Evolutionary conservation across 2,113 vertebrate species (phyloP).

Genomic region (Aleadryas rufinucha): DNA sequence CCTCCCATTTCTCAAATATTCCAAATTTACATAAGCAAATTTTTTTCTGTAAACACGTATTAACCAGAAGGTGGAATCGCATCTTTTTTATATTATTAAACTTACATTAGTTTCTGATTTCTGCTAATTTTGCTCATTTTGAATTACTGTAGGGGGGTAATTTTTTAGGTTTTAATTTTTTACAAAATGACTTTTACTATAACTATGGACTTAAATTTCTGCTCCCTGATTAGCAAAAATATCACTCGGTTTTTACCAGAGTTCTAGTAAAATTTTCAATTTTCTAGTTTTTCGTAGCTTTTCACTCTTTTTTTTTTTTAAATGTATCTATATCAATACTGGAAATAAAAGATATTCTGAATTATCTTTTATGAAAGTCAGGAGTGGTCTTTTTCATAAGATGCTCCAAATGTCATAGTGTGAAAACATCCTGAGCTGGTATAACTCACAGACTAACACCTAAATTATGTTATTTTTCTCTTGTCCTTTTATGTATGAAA

Average conservation of each 20-base stretch:
- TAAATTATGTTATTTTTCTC: neutral
- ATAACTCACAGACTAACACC: neutral
- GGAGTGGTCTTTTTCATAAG: neutral
- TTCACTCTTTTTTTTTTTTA: neutral
- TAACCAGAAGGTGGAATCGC: rapidly evolving
- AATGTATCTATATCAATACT: neutral
- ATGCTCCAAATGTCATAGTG: neutral
- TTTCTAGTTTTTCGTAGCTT: neutral
- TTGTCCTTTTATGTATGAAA: neutral
- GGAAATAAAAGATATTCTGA: rapidly evolving
- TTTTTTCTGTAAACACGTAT: neutral
- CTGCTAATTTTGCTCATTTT: neutral
- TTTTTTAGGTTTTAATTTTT: rapidly evolving
- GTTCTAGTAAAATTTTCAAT: neutral
- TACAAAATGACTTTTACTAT: rapidly evolving
- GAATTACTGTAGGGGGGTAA: rapidly evolving
- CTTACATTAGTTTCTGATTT: rapidly evolving
- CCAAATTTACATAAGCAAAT: rapidly evolving
- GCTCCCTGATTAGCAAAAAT: neutral
- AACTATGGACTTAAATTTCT: neutral
- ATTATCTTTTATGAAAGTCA: neutral
- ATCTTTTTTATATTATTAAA: rapidly evolving
- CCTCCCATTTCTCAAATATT: neutral
- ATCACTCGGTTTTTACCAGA: rapidly evolving
- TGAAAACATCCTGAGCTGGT: rapidly evolving